Conservation (phyloP, 2,888 invertebrate species). For the Apodemia duryi region DNA sequence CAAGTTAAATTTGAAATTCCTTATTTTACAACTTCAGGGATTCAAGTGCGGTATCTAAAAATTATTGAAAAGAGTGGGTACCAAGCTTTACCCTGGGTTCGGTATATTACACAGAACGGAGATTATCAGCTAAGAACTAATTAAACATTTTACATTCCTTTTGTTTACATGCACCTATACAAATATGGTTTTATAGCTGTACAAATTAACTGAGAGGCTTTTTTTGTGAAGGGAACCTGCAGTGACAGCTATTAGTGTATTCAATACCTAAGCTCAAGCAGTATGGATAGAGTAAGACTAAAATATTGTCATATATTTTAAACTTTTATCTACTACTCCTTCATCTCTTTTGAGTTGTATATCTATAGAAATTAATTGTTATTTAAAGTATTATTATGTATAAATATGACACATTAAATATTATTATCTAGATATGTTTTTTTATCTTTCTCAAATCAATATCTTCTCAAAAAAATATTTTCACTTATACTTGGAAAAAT, state of each 20-base stretch:
- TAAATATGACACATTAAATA: slow-evolving; percentile 35
- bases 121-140: slow-evolving; percentile 98
- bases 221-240: no score
- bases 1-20: slow-evolving; percentile 99
- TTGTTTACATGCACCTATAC: slow-evolving; percentile 42
- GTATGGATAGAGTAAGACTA: no score
- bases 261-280: no score
- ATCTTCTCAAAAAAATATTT: no score
- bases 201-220: no score
- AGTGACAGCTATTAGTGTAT: no score
- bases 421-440: slow-evolving; percentile 12
- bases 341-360: no score
- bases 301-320: no score
- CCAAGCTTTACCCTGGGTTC: slow-evolving; percentile 98
- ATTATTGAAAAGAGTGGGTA: slow-evolving; percentile 99
- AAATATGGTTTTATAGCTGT: slow-evolving; percentile 36
- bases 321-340: no score
- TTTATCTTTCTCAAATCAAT: no score
- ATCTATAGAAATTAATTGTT: slow-evolving; percentile 3
- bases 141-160: slow-evolving; percentile 52
- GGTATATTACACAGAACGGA: slow-evolving; percentile 99
- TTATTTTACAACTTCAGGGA: slow-evolving; percentile 98
- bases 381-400: slow-evolving; percentile 12
- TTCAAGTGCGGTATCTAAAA: slow-evolving; percentile 97
- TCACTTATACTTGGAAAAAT: no score